Conservation (phyloP, 2,113 vertebrate species). For the Crotalus viridis region DNA sequence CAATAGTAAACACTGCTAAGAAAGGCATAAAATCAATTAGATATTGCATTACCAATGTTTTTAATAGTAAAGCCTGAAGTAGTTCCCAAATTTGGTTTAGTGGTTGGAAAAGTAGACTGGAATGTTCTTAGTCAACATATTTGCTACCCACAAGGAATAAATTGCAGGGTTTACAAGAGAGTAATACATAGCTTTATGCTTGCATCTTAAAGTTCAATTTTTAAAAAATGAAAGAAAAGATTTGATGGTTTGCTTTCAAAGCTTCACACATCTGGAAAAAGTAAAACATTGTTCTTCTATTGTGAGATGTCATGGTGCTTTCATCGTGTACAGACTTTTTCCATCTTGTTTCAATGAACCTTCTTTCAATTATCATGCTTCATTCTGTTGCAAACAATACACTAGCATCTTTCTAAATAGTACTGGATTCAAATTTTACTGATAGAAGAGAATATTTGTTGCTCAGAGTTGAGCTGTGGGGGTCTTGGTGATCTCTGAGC, state of each 20-base stretch:
- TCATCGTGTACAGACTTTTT: conserved; percentile 67
- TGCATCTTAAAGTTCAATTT: conserved; percentile 70
- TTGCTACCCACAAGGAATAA: conserved; percentile 69
- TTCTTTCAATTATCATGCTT: conserved; percentile 55
- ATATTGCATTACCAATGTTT: rapidly evolving
- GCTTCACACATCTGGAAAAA: conserved; percentile 69
- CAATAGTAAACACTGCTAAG: rapidly evolving
- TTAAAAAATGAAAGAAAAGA: conserved; percentile 46
- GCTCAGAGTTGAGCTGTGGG: not conserved
- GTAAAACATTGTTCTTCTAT: conserved; percentile 45
- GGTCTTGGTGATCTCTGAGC: not conserved
- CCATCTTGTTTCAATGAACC: conserved; percentile 59
- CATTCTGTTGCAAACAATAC: not conserved
- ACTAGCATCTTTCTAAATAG: not conserved
- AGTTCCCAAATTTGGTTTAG: conserved; percentile 54
- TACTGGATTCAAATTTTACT: not conserved
- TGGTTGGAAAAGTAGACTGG: conserved; percentile 63
- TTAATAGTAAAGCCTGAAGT: not conserved
- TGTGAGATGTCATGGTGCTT: conserved; percentile 51
- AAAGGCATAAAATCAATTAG: not conserved
- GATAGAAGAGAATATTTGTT: not conserved
- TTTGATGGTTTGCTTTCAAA: conserved; percentile 54
- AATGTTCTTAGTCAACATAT: conserved; percentile 78
- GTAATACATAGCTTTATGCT: conserved; percentile 69
- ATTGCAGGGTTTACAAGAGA: conserved; percentile 70